phyloP scores from a whole-genome alignment of 2,113 vertebrate species.

The Gavia stellata region DNA sequence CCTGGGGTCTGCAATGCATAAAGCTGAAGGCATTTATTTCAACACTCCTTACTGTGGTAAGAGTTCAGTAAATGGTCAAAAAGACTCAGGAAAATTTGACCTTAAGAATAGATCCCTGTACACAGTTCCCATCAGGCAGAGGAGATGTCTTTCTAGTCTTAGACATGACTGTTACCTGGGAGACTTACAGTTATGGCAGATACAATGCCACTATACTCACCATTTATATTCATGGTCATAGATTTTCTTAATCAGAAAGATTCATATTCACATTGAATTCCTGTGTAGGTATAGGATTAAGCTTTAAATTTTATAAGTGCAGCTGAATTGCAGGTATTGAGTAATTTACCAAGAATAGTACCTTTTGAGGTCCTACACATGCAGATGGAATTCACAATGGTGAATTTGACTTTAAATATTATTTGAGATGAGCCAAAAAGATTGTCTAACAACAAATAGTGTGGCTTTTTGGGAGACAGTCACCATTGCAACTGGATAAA shows the following conservation, averaged over 20 bases:
- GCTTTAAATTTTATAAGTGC: background rate
- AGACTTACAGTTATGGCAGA: background rate
- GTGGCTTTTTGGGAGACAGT: background rate
- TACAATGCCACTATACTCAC: background rate
- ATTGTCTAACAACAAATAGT: background rate
- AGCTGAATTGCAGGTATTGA: background rate
- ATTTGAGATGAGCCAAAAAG: background rate
- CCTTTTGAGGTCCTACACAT: background rate
- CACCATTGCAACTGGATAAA: background rate
- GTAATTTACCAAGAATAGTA: background rate
- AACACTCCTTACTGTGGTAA: background rate
- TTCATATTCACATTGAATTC: background rate
- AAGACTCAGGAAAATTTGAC: background rate
- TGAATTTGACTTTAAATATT: background rate
- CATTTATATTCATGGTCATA: background rate
- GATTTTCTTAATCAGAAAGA: background rate
- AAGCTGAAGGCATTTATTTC: constrained; percentile 1
- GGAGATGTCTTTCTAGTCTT: background rate
- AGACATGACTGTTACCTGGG: background rate
- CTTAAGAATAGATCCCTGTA: background rate
- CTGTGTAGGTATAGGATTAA: background rate
- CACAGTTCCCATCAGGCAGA: background rate
- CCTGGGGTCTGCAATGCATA: background rate
- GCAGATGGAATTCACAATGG: background rate
- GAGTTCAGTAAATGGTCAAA: background rate